Conservation (phyloP, 2,888 invertebrate species). For the Xestia sexstrigata region DNA sequence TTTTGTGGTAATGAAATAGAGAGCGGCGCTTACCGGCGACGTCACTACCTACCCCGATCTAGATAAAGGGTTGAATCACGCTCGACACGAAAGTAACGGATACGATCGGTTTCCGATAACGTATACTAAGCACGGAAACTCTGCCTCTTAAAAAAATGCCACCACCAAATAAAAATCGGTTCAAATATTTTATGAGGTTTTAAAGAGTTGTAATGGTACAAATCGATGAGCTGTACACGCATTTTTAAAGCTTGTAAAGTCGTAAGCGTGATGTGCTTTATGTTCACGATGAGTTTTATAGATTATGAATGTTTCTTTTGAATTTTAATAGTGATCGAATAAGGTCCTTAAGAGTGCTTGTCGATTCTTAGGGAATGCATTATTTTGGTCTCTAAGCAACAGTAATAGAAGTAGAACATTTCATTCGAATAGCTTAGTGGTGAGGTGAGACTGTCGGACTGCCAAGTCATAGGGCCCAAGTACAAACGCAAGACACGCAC, state of each 20-base stretch:
- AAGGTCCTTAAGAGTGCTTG: neutral
- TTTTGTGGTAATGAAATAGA: constrained; percentile 83
- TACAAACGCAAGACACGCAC: too few species aligned
- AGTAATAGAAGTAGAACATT: too few species aligned
- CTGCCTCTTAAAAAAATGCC: constrained; percentile 67
- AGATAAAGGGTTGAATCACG: constrained; percentile 88
- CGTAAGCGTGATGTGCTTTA: constrained; percentile 51
- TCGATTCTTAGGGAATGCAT: neutral
- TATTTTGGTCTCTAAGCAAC: constrained; percentile 2
- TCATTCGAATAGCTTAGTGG: neutral
- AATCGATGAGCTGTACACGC: constrained; percentile 60
- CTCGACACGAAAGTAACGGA: constrained; percentile 79
- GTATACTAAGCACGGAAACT: constrained; percentile 82
- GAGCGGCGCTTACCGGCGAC: constrained; percentile 78
- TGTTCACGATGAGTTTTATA: constrained; percentile 34
- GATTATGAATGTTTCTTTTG: constrained; percentile 18
- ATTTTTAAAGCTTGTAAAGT: constrained; percentile 54
- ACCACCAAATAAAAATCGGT: constrained; percentile 65
- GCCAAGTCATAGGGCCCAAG: too few species aligned
- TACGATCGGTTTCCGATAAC: constrained; percentile 86
- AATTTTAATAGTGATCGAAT: constrained; percentile 26
- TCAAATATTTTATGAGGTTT: constrained; percentile 70
- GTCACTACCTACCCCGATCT: constrained; percentile 83
- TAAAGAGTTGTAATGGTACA: constrained; percentile 56
- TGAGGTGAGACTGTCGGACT: too few species aligned